Conservation (phyloP, 2,797 vertebrate species). For the Paramormyrops hopkinsi region DNA sequence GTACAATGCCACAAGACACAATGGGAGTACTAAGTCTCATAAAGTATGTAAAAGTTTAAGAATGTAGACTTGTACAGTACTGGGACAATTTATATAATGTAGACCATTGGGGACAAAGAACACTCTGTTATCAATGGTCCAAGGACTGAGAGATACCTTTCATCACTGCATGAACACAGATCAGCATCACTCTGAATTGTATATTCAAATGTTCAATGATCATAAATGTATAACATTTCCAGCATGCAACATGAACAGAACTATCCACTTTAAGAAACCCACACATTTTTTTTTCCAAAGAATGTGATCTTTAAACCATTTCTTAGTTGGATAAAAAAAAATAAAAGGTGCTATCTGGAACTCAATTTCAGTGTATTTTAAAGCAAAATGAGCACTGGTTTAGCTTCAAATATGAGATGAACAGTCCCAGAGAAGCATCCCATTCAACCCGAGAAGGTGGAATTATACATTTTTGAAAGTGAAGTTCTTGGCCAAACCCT, state of each 20-base stretch:
- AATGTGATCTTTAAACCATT: not conserved
- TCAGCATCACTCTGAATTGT: not conserved
- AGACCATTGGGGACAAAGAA: not conserved
- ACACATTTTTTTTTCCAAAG: not conserved
- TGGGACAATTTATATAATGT: not conserved
- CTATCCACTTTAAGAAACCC: not conserved
- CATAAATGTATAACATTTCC: not conserved
- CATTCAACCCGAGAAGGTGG: not conserved
- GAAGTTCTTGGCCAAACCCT: not conserved
- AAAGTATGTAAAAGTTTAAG: not conserved
- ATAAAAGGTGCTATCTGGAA: not conserved
- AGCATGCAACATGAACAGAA: not conserved
- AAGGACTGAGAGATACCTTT: not conserved
- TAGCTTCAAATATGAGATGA: not conserved
- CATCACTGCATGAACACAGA: not conserved
- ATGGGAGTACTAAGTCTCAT: not conserved
- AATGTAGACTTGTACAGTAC: not conserved
- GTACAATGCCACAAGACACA: not conserved
- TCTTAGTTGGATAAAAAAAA: not conserved
- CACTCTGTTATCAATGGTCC: not conserved
- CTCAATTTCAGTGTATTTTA: not conserved
- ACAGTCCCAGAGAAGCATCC: not conserved
- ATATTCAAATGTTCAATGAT: conserved; percentile 1
- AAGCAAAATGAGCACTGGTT: not conserved
- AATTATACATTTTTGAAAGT: not conserved